These are phyloP conservation scores for Rhizomys pruinosus DNA, from an alignment of 2,113 vertebrate genomes.

Conservation along the genomic window DNA sequence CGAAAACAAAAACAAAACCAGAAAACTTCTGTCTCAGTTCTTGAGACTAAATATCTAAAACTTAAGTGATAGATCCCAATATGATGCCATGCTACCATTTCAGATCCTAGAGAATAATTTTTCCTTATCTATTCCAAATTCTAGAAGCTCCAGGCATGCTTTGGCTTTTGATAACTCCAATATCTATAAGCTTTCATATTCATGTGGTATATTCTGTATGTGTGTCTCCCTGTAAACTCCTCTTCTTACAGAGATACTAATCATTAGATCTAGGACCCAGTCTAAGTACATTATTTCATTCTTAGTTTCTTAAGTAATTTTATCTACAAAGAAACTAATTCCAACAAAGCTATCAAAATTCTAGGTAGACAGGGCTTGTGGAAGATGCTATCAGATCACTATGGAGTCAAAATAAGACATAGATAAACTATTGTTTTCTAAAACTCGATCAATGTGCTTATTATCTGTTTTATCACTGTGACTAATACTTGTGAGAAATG, in stretches of 20 bases:
- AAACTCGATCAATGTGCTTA: not conserved
- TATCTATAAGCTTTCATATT: not conserved
- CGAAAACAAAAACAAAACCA: not conserved
- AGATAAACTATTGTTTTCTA: not conserved
- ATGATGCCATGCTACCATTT: not conserved
- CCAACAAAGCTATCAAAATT: not conserved
- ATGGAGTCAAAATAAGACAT: not conserved
- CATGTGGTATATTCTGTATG: not conserved
- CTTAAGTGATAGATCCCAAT: not conserved
- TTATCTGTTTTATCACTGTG: not conserved
- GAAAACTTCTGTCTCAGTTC: not conserved
- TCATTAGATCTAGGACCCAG: not conserved
- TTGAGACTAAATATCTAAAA: not conserved
- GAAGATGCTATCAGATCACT: not conserved
- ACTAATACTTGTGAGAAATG: not conserved
- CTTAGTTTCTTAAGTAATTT: not conserved
- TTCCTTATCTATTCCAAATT: not conserved
- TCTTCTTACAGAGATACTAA: not conserved
- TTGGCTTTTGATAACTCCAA: not conserved
- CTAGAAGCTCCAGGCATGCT: not conserved
- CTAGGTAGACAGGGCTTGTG: not conserved
- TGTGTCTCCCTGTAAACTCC: not conserved
- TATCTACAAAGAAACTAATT: not conserved
- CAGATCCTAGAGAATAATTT: not conserved
- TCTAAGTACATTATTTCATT: not conserved